A percentile compares a stretch with the other conserved stretches of the same genome.
Conservation (phyloP, 2,888 invertebrate genomes). For the Eristalinus aeneus region DNA sequence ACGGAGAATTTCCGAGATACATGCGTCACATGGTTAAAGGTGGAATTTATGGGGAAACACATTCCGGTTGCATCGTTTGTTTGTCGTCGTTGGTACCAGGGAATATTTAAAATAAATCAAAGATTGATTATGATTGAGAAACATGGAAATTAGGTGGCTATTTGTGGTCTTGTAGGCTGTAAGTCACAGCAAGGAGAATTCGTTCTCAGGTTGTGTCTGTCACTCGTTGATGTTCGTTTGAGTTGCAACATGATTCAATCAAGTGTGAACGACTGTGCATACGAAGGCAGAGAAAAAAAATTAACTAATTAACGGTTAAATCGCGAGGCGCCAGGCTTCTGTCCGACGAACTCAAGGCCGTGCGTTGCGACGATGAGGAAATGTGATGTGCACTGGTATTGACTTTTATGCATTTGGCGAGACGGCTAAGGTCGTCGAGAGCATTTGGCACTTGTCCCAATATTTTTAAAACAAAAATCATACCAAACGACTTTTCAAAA, state of each 20-base stretch:
- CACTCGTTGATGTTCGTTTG: not conserved
- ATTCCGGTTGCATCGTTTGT: constrained; percentile 34
- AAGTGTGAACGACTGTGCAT: not conserved
- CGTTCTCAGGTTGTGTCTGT: not conserved
- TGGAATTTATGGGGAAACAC: constrained; percentile 41
- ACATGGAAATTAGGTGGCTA: not conserved
- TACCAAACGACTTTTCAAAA: too few species aligned
- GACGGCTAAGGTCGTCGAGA: too few species aligned
- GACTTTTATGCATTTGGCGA: too few species aligned
- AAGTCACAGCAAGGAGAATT: not conserved
- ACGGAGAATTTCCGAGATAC: not conserved
- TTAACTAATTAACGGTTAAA: not conserved
- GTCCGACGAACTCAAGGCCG: too few species aligned
- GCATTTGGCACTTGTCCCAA: too few species aligned
- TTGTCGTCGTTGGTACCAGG: not conserved
- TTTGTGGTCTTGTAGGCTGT: not conserved
- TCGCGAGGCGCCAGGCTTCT: too few species aligned
- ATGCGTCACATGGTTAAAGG: not conserved
- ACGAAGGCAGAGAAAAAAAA: not conserved
- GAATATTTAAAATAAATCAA: constrained; percentile 31
- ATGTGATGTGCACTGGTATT: too few species aligned
- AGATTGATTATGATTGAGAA: constrained; percentile 5
- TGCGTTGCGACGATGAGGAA: too few species aligned
- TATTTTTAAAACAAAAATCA: too few species aligned
- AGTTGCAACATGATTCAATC: not conserved